These are phyloP conservation scores for Papilio aristodemus DNA, from an alignment of 1,140 invertebrate species.

Conservation along the genomic window DNA sequence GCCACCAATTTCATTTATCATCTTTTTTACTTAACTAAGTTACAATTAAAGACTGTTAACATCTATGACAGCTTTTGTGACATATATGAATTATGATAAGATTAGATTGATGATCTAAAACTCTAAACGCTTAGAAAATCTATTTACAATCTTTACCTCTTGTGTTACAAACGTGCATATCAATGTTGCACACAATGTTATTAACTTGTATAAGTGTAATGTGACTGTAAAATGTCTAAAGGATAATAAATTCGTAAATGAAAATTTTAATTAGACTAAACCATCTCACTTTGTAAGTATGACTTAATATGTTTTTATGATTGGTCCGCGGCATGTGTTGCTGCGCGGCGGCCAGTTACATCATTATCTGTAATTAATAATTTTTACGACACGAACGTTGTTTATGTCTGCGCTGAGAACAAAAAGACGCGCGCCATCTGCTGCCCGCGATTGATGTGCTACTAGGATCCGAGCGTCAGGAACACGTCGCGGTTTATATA, in stretches of 20 bases:
- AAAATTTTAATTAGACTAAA: neutral
- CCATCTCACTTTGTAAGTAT: neutral
- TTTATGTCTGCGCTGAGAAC: neutral
- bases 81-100: neutral
- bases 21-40: conserved; percentile 11
- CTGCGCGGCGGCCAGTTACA: neutral
- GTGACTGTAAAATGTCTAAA: no score
- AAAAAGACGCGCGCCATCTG: conserved; percentile 24
- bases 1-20: neutral
- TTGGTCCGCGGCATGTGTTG: neutral
- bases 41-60: neutral
- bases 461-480: neutral
- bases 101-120: neutral
- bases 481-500: neutral
- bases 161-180: no score
- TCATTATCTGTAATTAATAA: conserved; percentile 27
- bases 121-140: no score
- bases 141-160: no score
- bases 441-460: neutral
- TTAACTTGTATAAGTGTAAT: neutral
- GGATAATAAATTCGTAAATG: no score
- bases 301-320: neutral
- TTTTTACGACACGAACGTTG: conserved; percentile 20
- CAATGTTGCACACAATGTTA: no score
- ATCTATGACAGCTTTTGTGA: neutral